These are phyloP conservation scores for Melanostoma scalare DNA, from an alignment of 2,888 invertebrate species.

Conservation along the genomic window DNA sequence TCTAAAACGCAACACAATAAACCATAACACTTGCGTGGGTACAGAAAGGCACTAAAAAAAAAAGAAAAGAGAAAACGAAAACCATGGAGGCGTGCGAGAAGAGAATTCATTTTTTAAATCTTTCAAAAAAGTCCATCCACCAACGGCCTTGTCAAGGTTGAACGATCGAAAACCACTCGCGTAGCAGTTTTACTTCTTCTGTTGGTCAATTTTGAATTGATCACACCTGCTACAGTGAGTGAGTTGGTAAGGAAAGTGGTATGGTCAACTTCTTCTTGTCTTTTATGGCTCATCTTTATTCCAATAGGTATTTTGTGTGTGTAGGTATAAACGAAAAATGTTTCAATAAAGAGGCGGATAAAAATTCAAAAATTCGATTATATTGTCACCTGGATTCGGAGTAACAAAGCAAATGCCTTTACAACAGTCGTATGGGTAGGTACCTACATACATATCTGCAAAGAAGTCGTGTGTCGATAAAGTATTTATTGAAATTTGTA, in stretches of 20 bases:
- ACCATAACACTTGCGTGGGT: conserved; percentile 16
- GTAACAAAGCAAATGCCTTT: not conserved
- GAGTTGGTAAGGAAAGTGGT: no score
- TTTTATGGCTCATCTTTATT: no score
- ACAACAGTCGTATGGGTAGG: not conserved
- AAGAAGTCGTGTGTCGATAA: conserved; percentile 2
- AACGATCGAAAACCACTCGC: conserved; percentile 75
- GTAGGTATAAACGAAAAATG: not conserved
- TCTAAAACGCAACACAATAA: conserved; percentile 32
- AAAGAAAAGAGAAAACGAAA: conserved; percentile 52
- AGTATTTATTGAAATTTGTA: no score
- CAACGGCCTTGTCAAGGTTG: conserved; percentile 82
- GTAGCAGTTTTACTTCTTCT: conserved; percentile 4
- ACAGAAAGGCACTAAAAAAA: not conserved
- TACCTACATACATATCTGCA: not conserved
- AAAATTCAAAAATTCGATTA: conserved; percentile 9
- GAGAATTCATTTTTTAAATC: conserved; percentile 45
- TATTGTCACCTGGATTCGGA: not conserved
- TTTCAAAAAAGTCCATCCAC: conserved; percentile 55
- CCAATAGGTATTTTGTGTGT: not conserved
- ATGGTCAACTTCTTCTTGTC: no score
- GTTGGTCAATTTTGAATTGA: no score
- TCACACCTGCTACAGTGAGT: no score
- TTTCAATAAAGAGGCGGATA: conserved; percentile 12
- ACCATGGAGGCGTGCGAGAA: conserved; percentile 44